A percentile compares a stretch with the other conserved stretches of the same genome.
Evolutionary conservation across 2,113 vertebrate species (phyloP).

Genomic region (Cricetomys ansorgei): DNA sequence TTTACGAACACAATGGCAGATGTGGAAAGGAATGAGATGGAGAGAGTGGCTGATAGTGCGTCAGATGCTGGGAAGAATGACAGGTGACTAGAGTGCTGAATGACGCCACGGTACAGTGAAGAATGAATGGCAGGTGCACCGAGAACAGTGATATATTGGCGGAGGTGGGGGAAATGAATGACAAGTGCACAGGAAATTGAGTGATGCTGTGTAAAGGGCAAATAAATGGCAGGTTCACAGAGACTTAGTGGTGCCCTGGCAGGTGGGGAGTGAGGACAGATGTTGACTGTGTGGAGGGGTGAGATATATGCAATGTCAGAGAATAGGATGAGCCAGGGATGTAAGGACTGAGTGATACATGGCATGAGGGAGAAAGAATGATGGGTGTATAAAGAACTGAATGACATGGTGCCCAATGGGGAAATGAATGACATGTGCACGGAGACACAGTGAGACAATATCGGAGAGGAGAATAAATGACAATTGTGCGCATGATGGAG

Average conservation of each 20-base stretch:
- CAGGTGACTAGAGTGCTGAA: neutral
- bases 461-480: neutral
- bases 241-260: too few species aligned
- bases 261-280: neutral
- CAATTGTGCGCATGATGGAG: neutral
- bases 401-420: neutral
- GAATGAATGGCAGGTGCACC: neutral
- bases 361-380: neutral
- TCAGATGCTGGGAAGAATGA: neutral
- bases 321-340: neutral
- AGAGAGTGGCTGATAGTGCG: too few species aligned
- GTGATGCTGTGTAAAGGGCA: too few species aligned
- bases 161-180: neutral
- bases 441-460: neutral
- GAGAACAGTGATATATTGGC: neutral
- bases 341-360: neutral
- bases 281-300: neutral
- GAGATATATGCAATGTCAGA: neutral
- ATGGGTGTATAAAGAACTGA: neutral
- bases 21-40: neutral
- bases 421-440: too few species aligned
- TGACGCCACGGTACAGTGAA: rapidly evolving
- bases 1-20: neutral
- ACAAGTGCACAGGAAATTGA: neutral
- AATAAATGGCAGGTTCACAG: too few species aligned